Percentiles rank a stretch among this genome's conserved stretches.
phyloP scores from a whole-genome alignment of 1,140 invertebrate species.

The Drosophila nasuta region DNA sequence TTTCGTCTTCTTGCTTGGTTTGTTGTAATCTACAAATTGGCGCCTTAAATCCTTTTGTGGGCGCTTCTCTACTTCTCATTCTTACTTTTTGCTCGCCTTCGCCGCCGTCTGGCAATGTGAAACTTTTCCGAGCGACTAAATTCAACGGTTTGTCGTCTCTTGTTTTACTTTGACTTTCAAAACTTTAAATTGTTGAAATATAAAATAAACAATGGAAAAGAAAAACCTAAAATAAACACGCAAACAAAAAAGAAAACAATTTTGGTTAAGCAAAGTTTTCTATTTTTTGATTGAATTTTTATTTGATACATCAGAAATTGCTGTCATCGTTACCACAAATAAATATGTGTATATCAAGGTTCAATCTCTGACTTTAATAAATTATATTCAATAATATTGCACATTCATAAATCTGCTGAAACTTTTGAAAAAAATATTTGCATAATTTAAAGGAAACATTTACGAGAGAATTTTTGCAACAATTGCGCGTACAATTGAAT shows the following conservation, averaged over 20 bases:
- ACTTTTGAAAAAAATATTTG: conserved; percentile 1
- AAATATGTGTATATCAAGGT: neutral
- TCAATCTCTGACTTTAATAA: conserved; percentile 12
- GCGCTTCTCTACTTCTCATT: neutral
- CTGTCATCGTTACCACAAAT: conserved; percentile 11
- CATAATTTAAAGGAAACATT: conserved; percentile 32
- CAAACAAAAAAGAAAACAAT: conserved; percentile 11
- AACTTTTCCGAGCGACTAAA: conserved; percentile 49
- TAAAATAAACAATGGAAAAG: conserved; percentile 14
- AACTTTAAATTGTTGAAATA: conserved; percentile 52
- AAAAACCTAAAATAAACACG: too few species aligned
- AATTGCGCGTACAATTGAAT: conserved; percentile 46
- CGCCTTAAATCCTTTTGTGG: conserved; percentile 56
- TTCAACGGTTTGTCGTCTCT: conserved; percentile 46
- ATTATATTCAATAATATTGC: conserved; percentile 17
- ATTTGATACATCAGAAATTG: conserved; percentile 1
- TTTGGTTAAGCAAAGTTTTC: conserved; percentile 12
- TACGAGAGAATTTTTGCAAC: conserved; percentile 6
- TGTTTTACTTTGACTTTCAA: conserved; percentile 42
- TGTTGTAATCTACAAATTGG: conserved; percentile 68
- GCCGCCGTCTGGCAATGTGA: conserved; percentile 36
- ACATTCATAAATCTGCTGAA: conserved; percentile 13
- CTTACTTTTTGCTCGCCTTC: neutral
- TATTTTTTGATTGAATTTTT: conserved; percentile 34
- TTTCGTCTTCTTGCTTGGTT: conserved; percentile 8